phyloP scores from a whole-genome alignment of 2,888 invertebrate species.

The Protophormia terraenovae region DNA sequence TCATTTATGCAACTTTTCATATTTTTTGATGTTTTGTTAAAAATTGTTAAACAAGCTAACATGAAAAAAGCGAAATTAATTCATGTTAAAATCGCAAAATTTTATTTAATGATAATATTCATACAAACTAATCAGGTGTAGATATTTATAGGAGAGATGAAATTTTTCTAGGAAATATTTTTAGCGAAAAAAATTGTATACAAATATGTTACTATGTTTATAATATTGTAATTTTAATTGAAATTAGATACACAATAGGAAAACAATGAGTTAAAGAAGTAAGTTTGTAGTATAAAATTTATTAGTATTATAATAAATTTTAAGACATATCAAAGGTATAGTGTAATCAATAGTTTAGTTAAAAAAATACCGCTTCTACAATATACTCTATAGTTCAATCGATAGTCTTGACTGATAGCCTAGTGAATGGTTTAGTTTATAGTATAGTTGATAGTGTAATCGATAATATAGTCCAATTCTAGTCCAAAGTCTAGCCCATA shows the following conservation, averaged over 20 bases:
- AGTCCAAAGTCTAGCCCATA: no score
- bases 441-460: no score
- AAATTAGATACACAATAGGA: neutral
- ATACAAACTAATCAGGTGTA: neutral
- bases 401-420: no score
- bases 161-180: neutral
- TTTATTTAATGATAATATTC: neutral
- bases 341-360: no score
- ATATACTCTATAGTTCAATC: no score
- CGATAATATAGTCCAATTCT: no score
- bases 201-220: neutral
- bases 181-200: neutral
- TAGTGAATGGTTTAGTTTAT: no score
- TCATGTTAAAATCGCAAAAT: slow-evolving; percentile 14
- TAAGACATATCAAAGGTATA: no score
- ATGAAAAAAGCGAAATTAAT: neutral
- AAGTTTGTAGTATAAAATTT: no score
- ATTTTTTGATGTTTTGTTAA: slow-evolving; percentile 19
- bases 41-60: neutral
- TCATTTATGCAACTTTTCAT: slow-evolving; percentile 7
- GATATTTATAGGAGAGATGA: neutral
- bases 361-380: no score
- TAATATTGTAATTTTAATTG: neutral
- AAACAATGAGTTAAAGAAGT: neutral
- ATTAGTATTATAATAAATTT: no score